Evolutionary conservation across 2,888 invertebrate genomes (phyloP).

Genomic region (Agrotis segetum): DNA sequence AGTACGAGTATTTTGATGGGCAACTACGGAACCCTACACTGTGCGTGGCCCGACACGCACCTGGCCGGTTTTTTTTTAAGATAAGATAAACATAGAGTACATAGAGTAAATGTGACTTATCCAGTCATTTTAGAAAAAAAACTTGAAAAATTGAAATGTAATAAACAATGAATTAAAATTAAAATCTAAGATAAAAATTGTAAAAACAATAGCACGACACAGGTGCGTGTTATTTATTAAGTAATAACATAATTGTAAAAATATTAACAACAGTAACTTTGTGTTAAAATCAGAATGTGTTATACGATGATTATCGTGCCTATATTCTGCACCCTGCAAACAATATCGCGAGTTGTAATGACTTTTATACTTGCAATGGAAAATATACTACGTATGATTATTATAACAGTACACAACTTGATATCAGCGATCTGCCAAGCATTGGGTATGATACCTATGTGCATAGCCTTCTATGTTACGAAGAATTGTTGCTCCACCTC

Average conservation of each 20-base stretch:
- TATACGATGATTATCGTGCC: conserved; percentile 60
- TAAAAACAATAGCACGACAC: conserved; percentile 20
- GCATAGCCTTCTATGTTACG: conserved; percentile 60
- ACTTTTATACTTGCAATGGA: conserved; percentile 68
- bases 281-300: conserved; percentile 57
- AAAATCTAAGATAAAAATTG: conserved; percentile 38
- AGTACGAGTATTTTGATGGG: too few species aligned
- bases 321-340: conserved; percentile 67
- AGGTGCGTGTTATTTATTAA: conserved; percentile 8
- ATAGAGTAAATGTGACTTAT: conserved; percentile 17
- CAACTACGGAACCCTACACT: too few species aligned
- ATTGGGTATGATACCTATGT: conserved; percentile 67
- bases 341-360: conserved; percentile 65
- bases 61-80: too few species aligned
- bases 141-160: background rate
- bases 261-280: conserved; percentile 6
- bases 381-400: conserved; percentile 67
- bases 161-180: conserved; percentile 1
- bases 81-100: too few species aligned
- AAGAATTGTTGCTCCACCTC: conserved; percentile 61
- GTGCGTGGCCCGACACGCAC: too few species aligned
- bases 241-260: conserved; percentile 25
- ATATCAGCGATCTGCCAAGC: conserved; percentile 65
- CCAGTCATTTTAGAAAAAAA: conserved; percentile 13
- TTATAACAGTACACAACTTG: conserved; percentile 68